A percentile compares a stretch with the other conserved stretches of the same genome.
Evolutionary conservation across 2,888 invertebrate genomes (phyloP).

Genomic region (Noctua pronuba): DNA sequence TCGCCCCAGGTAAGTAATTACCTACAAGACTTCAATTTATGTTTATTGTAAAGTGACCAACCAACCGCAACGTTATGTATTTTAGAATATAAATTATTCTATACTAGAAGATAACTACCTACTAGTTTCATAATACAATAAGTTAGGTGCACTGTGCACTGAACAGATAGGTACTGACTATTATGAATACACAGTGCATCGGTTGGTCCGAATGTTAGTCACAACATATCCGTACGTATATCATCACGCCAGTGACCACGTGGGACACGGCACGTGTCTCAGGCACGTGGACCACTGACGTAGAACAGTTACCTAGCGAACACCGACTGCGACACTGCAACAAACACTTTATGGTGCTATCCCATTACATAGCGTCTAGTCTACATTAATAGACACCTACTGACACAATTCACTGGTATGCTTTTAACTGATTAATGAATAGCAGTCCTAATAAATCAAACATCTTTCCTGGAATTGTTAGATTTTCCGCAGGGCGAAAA

Average conservation of each 20-base stretch:
- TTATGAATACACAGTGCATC: constrained; percentile 35
- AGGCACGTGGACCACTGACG: constrained; percentile 56
- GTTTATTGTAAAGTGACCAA: constrained; percentile 14
- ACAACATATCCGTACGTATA: constrained; percentile 39
- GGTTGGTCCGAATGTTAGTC: constrained; percentile 38
- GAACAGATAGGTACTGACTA: constrained; percentile 12
- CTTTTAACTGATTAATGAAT: constrained; percentile 41
- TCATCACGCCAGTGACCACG: constrained; percentile 49
- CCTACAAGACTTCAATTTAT: constrained; percentile 10
- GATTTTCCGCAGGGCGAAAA: constrained; percentile 54
- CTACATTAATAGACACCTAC: constrained; percentile 30
- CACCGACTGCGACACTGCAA: constrained; percentile 40
- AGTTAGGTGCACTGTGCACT: constrained; percentile 9
- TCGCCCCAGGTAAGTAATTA: background rate
- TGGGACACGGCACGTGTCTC: constrained; percentile 60
- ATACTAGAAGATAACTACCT: constrained; percentile 13
- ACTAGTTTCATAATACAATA: constrained; percentile 20
- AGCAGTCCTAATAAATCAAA: constrained; percentile 57
- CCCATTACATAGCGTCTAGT: constrained; percentile 40
- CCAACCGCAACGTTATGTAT: constrained; percentile 28
- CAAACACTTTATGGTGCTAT: constrained; percentile 51
- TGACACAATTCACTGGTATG: constrained; percentile 16
- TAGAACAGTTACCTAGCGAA: constrained; percentile 28
- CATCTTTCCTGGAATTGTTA: constrained; percentile 60
- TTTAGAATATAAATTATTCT: constrained; percentile 23